Percentiles rank a stretch among this genome's conserved stretches.
Conservation (phyloP, 2,888 invertebrate species). For the Habroteleia sp. region DNA sequence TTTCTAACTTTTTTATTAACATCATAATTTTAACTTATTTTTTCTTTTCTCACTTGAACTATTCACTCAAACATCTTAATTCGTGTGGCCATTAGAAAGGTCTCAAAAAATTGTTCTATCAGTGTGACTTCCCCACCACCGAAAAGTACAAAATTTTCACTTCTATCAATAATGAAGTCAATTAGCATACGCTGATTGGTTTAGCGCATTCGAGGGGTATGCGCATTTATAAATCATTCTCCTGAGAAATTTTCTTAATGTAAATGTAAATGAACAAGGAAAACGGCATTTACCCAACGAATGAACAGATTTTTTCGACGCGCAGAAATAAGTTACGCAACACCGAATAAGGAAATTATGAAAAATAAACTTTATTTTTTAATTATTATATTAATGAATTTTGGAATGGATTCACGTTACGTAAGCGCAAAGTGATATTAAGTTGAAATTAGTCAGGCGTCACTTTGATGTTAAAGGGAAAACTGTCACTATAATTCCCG, state of each 20-base stretch:
- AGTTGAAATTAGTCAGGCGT: slow-evolving; percentile 34
- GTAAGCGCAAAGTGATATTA: slow-evolving; percentile 25
- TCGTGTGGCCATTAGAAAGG: too few relatives aligned
- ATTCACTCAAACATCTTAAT: too few relatives aligned
- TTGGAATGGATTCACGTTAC: slow-evolving; percentile 30
- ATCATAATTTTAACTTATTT: too few relatives aligned
- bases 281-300: slow-evolving; percentile 42
- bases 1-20: too few relatives aligned
- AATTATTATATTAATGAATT: slow-evolving; percentile 52
- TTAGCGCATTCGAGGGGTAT: slow-evolving; percentile 16
- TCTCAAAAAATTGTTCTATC: too few relatives aligned
- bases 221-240: slow-evolving; percentile 53
- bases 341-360: slow-evolving; percentile 45
- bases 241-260: slow-evolving; percentile 48
- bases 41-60: too few relatives aligned
- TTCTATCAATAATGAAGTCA: slow-evolving; percentile 17
- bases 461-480: slow-evolving; percentile 21
- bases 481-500: slow-evolving; percentile 51
- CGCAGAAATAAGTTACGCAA: slow-evolving; percentile 47
- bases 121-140: too few relatives aligned
- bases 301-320: slow-evolving; percentile 31
- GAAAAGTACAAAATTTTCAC: slow-evolving; percentile 27
- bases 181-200: slow-evolving; percentile 40
- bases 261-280: slow-evolving; percentile 53
- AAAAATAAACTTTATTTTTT: slow-evolving; percentile 45